A percentile compares a stretch with the other conserved stretches of the same genome.
Evolutionary conservation across 2,888 invertebrate genomes (phyloP).

Genomic region (Drosophila leonis): DNA sequence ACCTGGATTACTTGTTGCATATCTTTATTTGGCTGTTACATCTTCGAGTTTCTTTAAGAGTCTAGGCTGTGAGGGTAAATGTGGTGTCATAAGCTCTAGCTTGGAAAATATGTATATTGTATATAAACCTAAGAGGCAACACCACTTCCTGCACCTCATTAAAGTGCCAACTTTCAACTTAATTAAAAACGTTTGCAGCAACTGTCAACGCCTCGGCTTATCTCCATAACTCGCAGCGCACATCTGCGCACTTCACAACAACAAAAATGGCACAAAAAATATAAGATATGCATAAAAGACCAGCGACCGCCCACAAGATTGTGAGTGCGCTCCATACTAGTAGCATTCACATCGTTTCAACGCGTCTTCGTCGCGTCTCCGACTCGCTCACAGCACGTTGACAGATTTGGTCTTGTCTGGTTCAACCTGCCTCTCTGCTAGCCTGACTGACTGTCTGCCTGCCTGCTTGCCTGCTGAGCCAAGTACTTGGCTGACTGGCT

Average conservation of each 20-base stretch:
- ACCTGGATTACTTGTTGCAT: conserved; percentile 22
- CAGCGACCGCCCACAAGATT: conserved; percentile 82
- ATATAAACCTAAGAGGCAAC: conserved; percentile 4
- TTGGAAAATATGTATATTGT: conserved; percentile 21
- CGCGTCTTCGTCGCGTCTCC: conserved; percentile 48
- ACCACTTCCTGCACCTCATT: conserved; percentile 74
- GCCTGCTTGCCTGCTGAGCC: conserved; percentile 50
- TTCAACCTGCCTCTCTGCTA: conserved; percentile 57
- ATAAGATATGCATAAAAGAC: conserved; percentile 65
- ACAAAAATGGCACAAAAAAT: conserved; percentile 15
- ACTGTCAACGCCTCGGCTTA: conserved; percentile 77
- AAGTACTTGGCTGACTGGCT: conserved; percentile 54
- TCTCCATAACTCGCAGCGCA: conserved; percentile 71
- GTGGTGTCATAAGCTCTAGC: conserved; percentile 40
- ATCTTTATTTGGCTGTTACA: conserved; percentile 29
- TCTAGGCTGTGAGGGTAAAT: conserved; percentile 40
- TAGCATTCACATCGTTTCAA: conserved; percentile 65
- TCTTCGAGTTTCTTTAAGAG: conserved; percentile 21
- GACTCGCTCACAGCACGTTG: conserved; percentile 61
- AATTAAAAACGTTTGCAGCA: conserved; percentile 76
- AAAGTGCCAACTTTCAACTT: conserved; percentile 73
- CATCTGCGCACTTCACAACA: conserved; percentile 61
- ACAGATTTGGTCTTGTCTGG: conserved; percentile 76
- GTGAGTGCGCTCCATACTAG: conserved; percentile 52
- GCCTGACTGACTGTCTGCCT: conserved; percentile 9